Percentiles rank a stretch among this genome's conserved stretches.
phyloP scores from a whole-genome alignment of 2,888 invertebrate species.

The Drosophila longiperda region DNA sequence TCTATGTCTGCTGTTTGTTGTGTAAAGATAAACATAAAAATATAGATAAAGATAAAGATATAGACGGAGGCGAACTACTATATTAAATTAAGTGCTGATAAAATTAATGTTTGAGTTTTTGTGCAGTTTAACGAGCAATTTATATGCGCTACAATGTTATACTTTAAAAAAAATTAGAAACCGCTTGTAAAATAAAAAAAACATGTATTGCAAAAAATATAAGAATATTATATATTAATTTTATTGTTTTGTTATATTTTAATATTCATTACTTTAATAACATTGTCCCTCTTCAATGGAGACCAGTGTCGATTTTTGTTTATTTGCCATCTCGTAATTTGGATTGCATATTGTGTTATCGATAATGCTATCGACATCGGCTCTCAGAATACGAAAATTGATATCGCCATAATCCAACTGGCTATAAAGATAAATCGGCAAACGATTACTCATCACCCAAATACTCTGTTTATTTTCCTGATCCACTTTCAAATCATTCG shows the following conservation, averaged over 20 bases:
- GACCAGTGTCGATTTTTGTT: conserved; percentile 31
- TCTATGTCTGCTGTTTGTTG: conserved; percentile 8
- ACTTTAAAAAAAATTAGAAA: background rate
- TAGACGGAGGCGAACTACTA: conserved; percentile 17
- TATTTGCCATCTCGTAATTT: conserved; percentile 21
- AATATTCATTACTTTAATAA: conserved; percentile 36
- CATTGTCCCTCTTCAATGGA: conserved; percentile 69
- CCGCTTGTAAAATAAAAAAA: background rate
- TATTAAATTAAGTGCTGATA: conserved; percentile 32
- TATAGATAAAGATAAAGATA: conserved; percentile 19
- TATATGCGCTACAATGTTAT: background rate
- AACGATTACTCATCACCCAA: conserved; percentile 91
- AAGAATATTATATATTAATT: background rate
- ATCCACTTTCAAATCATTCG: conserved; percentile 92
- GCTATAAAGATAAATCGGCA: conserved; percentile 90
- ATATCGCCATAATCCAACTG: conserved; percentile 88
- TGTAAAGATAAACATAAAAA: conserved; percentile 1
- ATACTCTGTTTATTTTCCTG: conserved; percentile 88
- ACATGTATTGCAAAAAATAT: background rate
- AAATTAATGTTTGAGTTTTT: conserved; percentile 16
- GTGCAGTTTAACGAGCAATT: conserved; percentile 18
- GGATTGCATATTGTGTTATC: conserved; percentile 90
- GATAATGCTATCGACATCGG: conserved; percentile 88
- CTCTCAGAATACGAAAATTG: conserved; percentile 91
- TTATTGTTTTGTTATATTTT: background rate